Conservation (phyloP, 2,888 invertebrate genomes). For the Elmis aenea region DNA sequence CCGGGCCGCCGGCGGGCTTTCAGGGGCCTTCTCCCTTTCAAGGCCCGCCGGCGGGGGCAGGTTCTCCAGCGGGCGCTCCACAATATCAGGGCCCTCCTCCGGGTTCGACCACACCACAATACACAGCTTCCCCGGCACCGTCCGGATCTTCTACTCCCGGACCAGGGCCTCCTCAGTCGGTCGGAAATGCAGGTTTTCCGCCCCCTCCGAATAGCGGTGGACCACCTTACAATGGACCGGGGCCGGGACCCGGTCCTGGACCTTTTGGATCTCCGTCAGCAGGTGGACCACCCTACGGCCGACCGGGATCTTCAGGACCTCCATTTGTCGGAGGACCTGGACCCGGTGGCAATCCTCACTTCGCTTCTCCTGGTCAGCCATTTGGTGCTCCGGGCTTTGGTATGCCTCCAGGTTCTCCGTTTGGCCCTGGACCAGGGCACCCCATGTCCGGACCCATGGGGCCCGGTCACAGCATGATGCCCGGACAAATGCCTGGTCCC, state of each 20-base stretch:
- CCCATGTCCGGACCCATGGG: conserved; percentile 61
- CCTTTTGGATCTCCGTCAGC: conserved; percentile 67
- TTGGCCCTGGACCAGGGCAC: conserved; percentile 60
- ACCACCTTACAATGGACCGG: conserved; percentile 65
- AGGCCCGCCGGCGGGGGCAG: conserved; percentile 66
- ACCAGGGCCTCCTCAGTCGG: conserved; percentile 54
- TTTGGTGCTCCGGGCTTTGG: conserved; percentile 64
- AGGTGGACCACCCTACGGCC: conserved; percentile 57
- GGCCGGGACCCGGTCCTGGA: conserved; percentile 55
- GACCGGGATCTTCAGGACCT: conserved; percentile 64
- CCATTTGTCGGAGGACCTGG: conserved; percentile 65
- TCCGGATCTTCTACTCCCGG: conserved; percentile 80
- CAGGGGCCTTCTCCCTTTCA: conserved; percentile 56
- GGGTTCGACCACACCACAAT: conserved; percentile 74
- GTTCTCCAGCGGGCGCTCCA: conserved; percentile 69
- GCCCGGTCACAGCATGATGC: conserved; percentile 56
- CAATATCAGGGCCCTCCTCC: conserved; percentile 68
- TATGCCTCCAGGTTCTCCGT: conserved; percentile 67
- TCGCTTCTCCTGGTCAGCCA: conserved; percentile 57
- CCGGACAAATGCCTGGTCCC: conserved; percentile 61
- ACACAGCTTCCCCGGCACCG: conserved; percentile 81
- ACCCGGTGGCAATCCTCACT: conserved; percentile 61
- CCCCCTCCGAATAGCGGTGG: conserved; percentile 59
- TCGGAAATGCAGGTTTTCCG: conserved; percentile 50
- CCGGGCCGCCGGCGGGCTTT: conserved; percentile 54